Evolutionary conservation across 2,113 vertebrate species (phyloP).

Genomic region (Hyperopisus bebe): DNA sequence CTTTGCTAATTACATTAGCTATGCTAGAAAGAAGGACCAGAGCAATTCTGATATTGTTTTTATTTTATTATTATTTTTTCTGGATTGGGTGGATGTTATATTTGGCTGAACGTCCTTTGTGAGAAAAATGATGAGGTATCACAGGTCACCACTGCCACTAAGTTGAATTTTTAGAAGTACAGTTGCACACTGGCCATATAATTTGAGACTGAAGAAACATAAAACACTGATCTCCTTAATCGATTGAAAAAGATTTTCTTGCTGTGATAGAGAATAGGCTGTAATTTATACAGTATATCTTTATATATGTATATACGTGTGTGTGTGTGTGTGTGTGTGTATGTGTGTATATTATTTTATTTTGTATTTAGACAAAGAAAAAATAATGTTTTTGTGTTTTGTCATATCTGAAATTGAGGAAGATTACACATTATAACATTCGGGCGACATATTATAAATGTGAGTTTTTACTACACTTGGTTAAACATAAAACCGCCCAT

Average conservation of each 20-base stretch:
- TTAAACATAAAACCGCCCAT: neutral
- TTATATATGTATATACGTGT: too few species aligned
- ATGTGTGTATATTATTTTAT: neutral
- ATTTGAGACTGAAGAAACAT: neutral
- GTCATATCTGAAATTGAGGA: neutral
- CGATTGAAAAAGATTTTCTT: conserved; percentile 41
- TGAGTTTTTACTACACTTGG: neutral
- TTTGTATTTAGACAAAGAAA: neutral
- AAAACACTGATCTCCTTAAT: neutral
- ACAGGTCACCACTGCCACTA: neutral
- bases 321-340: neutral
- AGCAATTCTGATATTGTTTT: conserved; percentile 25
- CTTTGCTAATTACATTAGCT: conserved; percentile 45
- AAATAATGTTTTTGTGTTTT: neutral
- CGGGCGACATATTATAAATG: neutral
- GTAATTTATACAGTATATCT: neutral
- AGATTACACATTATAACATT: neutral
- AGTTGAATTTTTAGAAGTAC: conserved; percentile 21
- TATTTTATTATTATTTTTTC: neutral
- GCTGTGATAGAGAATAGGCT: conserved; percentile 11
- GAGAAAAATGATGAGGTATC: conserved; percentile 15
- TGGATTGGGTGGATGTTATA: conserved; percentile 43
- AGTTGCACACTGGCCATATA: neutral
- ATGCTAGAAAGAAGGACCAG: conserved; percentile 33
- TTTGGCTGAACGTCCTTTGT: conserved; percentile 43